These are phyloP conservation scores for Ladona fulva DNA, from an alignment of 1,140 invertebrate species.

Conservation along the genomic window DNA sequence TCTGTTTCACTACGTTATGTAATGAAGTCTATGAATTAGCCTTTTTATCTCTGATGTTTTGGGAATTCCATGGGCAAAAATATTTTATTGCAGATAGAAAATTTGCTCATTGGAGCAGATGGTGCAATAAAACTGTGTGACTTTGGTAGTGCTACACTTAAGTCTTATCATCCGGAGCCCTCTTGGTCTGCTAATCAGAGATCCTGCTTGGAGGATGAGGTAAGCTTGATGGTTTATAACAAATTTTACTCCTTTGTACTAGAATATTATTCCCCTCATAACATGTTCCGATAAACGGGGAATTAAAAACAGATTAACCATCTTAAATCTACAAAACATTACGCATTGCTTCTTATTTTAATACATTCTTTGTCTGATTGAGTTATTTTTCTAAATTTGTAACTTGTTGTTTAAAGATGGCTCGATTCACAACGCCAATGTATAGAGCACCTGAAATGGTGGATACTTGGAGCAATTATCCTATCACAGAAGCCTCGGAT, in stretches of 20 bases:
- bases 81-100: constrained; percentile 46
- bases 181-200: constrained; percentile 89
- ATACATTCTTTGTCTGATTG: too few relatives aligned
- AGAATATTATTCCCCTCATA: too few relatives aligned
- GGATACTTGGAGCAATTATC: constrained; percentile 94
- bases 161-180: constrained; percentile 71
- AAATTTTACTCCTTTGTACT: too few relatives aligned
- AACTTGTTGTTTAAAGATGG: constrained; percentile 37
- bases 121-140: constrained; percentile 94
- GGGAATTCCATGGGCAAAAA: too few relatives aligned
- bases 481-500: constrained; percentile 80
- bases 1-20: too few relatives aligned
- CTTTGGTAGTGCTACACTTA: constrained; percentile 92
- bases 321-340: too few relatives aligned
- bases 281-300: too few relatives aligned
- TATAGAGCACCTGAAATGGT: constrained; percentile 92
- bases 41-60: too few relatives aligned
- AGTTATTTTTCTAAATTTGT: too few relatives aligned
- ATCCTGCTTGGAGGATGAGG: constrained; percentile 88
- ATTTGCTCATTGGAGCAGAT: constrained; percentile 63
- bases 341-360: background rate
- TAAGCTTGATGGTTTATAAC: too few relatives aligned
- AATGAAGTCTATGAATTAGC: too few relatives aligned
- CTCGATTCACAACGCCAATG: constrained; percentile 74
- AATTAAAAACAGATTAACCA: too few relatives aligned